These are phyloP conservation scores for Bradypus variegatus DNA, from an alignment of 2,797 vertebrate species.

Conservation along the genomic window DNA sequence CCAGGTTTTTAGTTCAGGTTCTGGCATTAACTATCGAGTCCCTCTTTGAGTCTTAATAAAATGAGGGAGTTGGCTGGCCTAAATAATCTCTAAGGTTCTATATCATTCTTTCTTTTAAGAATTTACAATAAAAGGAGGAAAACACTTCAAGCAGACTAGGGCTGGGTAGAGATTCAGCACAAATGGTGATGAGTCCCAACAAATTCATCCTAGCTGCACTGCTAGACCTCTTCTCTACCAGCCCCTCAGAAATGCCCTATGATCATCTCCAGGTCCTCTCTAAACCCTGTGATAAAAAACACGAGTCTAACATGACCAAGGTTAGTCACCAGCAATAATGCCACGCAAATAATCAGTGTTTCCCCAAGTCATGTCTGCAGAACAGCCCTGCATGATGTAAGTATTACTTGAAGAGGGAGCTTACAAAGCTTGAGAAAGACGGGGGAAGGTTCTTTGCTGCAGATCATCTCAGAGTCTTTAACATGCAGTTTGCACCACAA, in stretches of 20 bases:
- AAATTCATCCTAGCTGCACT: background rate
- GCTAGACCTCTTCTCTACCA: background rate
- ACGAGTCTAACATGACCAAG: background rate
- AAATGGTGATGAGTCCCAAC: background rate
- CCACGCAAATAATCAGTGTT: background rate
- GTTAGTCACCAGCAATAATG: background rate
- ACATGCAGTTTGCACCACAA: background rate
- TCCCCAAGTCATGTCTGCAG: background rate
- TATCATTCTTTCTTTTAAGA: background rate
- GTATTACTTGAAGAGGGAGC: background rate
- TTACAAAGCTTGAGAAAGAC: background rate
- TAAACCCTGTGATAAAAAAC: background rate
- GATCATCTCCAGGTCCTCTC: background rate
- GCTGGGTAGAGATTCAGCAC: background rate
- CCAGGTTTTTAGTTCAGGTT: background rate
- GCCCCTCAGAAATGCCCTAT: background rate
- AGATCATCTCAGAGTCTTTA: background rate
- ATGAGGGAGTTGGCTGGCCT: background rate
- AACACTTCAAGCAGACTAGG: background rate
- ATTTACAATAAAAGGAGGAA: background rate
- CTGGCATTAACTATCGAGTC: background rate
- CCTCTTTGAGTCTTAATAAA: background rate
- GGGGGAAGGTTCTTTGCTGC: background rate
- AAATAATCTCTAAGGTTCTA: background rate
- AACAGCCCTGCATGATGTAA: background rate